Evolutionary conservation across 2,113 vertebrate species (phyloP).

Genomic region (Oreochromis aureus): DNA sequence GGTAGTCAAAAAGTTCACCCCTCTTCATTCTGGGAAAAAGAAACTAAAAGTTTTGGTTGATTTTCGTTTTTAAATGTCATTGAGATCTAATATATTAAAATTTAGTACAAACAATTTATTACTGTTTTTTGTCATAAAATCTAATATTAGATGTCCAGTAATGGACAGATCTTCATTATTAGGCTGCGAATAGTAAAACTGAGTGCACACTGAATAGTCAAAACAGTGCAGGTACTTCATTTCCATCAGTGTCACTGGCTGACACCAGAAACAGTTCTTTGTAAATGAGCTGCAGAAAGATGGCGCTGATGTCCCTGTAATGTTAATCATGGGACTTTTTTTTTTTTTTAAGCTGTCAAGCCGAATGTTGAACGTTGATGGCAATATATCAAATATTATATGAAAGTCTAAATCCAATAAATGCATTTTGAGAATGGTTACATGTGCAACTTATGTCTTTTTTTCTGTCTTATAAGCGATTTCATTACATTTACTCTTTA

Average conservation of each 20-base stretch:
- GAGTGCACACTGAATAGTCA: background rate
- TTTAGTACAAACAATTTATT: background rate
- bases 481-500: background rate
- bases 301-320: background rate
- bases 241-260: background rate
- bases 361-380: background rate
- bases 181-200: background rate
- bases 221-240: background rate
- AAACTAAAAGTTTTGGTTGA: too few species aligned
- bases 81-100: background rate
- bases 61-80: background rate
- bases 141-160: background rate
- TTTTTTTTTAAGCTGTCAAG: background rate
- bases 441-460: background rate
- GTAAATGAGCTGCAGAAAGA: background rate
- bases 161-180: background rate
- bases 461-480: background rate
- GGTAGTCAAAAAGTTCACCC: too few species aligned
- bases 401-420: background rate
- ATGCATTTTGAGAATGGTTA: background rate
- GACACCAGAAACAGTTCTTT: background rate
- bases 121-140: background rate
- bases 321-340: background rate
- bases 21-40: too few species aligned
- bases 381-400: background rate